A percentile compares a stretch with the other conserved stretches of the same genome.
phyloP scores from a whole-genome alignment of 1,140 invertebrate genomes.

The Drosophila nigrodunni region DNA sequence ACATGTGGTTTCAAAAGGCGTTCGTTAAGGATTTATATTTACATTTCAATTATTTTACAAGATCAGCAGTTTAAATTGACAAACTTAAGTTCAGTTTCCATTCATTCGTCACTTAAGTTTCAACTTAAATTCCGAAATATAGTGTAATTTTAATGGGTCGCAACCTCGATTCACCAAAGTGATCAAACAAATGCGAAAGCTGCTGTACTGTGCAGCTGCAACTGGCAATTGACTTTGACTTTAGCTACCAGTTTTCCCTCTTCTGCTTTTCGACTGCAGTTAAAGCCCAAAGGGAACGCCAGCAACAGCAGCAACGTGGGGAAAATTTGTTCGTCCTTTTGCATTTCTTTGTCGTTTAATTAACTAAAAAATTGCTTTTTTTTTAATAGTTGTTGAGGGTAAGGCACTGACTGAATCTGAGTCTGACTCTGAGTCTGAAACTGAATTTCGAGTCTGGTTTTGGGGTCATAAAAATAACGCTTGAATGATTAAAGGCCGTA shows the following conservation, averaged over 20 bases:
- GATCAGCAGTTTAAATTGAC: too few species aligned
- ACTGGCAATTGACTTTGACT: slow-evolving; percentile 42
- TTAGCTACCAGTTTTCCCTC: slow-evolving; percentile 1
- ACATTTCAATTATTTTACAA: too few species aligned
- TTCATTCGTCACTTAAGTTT: too few species aligned
- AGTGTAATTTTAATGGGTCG: not conserved
- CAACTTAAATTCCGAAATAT: too few species aligned
- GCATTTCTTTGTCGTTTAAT: slow-evolving; percentile 81
- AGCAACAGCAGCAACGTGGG: not conserved
- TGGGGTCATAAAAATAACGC: slow-evolving; percentile 58
- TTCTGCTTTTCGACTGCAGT: not conserved
- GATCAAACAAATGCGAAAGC: not conserved
- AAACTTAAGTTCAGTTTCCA: too few species aligned
- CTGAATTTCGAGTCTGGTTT: slow-evolving; percentile 23
- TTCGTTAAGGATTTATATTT: too few species aligned
- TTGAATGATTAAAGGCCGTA: slow-evolving; percentile 72
- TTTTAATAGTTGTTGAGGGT: slow-evolving; percentile 59
- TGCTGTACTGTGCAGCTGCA: not conserved
- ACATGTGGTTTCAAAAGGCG: too few species aligned
- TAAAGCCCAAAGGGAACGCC: not conserved
- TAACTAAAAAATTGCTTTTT: slow-evolving; percentile 83
- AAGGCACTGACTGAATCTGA: slow-evolving; percentile 1
- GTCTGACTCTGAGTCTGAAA: not conserved
- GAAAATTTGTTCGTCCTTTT: slow-evolving; percentile 58
- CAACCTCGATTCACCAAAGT: not conserved